Evolutionary conservation across 1,140 invertebrate species (phyloP).

Genomic region (Drosophila orena): DNA sequence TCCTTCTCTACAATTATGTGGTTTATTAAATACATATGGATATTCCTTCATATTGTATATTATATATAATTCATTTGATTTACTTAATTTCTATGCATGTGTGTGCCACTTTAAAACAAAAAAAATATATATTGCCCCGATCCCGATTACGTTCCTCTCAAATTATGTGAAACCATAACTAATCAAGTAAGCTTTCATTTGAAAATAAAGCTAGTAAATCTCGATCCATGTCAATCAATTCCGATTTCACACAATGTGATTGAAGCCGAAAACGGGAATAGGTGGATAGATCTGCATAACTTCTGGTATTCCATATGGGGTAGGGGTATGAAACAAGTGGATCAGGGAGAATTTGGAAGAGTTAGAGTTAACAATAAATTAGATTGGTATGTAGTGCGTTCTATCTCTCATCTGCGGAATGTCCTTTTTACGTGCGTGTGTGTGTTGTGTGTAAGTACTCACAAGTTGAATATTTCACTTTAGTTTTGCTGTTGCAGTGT

Average conservation of each 20-base stretch:
- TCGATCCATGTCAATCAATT: background rate
- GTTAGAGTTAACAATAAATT: conserved; percentile 50
- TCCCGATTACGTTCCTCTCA: background rate
- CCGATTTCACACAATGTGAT: background rate
- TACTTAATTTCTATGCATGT: conserved; percentile 65
- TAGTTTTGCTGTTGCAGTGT: conserved; percentile 27
- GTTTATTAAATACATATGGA: conserved; percentile 64
- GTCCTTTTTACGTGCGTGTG: conserved; percentile 42
- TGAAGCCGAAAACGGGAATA: background rate
- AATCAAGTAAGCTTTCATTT: background rate
- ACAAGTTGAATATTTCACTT: conserved; percentile 50
- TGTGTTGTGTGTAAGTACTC: conserved; percentile 49
- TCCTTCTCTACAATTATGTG: conserved; percentile 25
- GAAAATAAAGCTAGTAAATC: background rate
- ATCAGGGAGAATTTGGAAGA: background rate
- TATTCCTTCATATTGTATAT: conserved; percentile 47
- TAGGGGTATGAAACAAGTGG: background rate
- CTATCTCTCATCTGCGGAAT: conserved; percentile 51
- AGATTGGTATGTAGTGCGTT: conserved; percentile 49
- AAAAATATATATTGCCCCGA: conserved; percentile 10
- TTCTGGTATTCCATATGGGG: conserved; percentile 5
- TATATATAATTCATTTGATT: conserved; percentile 70
- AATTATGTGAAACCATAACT: background rate
- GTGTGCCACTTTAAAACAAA: conserved; percentile 44
- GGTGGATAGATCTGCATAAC: conserved; percentile 14